These are phyloP conservation scores for Vultur gryphus DNA, from an alignment of 2,797 vertebrate species.

Conservation along the genomic window DNA sequence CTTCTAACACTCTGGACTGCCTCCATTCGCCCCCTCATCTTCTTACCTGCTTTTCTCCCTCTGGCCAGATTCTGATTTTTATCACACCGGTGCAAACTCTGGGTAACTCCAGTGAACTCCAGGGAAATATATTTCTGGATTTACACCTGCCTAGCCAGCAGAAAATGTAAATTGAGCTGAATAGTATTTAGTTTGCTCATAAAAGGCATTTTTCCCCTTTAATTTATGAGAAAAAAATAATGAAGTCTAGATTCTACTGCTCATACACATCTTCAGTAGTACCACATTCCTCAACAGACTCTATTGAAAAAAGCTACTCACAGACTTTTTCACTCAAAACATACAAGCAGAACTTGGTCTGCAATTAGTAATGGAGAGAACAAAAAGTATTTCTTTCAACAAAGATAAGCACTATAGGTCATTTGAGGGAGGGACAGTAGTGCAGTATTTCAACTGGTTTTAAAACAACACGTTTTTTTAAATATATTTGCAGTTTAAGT, in stretches of 20 bases:
- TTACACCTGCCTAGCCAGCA: not conserved
- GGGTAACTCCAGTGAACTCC: not conserved
- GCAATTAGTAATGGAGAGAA: not conserved
- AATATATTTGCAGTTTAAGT: not conserved
- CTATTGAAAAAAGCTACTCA: not conserved
- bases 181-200: not conserved
- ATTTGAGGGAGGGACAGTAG: not conserved
- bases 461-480: not conserved
- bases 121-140: not conserved
- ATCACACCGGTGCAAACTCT: not conserved
- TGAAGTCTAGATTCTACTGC: not conserved
- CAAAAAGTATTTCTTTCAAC: not conserved
- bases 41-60: not conserved
- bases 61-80: not conserved
- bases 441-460: not conserved
- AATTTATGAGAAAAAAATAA: not conserved
- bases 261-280: not conserved
- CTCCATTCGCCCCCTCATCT: not conserved
- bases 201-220: not conserved
- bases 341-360: not conserved
- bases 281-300: not conserved
- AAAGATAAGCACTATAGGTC: not conserved
- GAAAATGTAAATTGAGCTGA: conserved; percentile 8
- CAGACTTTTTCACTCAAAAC: not conserved
- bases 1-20: not conserved